Evolutionary conservation across 2,888 invertebrate genomes (phyloP).

Genomic region (Nomada hirtipes): DNA sequence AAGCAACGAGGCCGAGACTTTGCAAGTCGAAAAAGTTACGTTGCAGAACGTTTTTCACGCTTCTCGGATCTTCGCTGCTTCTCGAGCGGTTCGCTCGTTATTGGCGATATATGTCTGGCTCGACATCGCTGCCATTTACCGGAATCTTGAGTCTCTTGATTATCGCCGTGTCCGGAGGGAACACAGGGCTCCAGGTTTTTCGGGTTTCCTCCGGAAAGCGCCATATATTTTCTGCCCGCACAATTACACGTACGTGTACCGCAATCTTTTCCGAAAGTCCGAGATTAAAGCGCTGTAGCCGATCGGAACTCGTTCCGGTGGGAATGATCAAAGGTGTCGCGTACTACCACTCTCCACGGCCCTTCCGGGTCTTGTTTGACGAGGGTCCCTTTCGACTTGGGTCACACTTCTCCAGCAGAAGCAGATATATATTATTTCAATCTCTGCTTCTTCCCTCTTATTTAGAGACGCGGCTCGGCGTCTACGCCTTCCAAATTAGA

Average conservation of each 20-base stretch:
- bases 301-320: not conserved
- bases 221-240: not conserved
- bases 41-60: conserved; percentile 32
- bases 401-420: not conserved
- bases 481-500: not conserved
- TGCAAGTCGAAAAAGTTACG: conserved; percentile 23
- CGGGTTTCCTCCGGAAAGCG: not conserved
- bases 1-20: conserved; percentile 19
- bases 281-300: conserved; percentile 23
- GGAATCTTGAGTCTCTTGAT: conserved; percentile 20
- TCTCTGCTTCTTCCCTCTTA: not conserved
- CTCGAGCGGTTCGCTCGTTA: conserved; percentile 14
- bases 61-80: not conserved
- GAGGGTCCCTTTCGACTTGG: conserved; percentile 23
- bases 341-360: conserved; percentile 4
- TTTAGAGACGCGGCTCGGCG: not conserved
- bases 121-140: not conserved
- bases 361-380: conserved; percentile 40
- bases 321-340: conserved; percentile 21
- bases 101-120: too few relatives aligned
- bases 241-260: not conserved
- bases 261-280: not conserved
- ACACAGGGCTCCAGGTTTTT: not conserved
- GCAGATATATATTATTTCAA: not conserved
- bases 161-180: not conserved